Base-by-base conservation (phyloP, 2,888 invertebrate genomes). In the Seira musarum region DNA sequence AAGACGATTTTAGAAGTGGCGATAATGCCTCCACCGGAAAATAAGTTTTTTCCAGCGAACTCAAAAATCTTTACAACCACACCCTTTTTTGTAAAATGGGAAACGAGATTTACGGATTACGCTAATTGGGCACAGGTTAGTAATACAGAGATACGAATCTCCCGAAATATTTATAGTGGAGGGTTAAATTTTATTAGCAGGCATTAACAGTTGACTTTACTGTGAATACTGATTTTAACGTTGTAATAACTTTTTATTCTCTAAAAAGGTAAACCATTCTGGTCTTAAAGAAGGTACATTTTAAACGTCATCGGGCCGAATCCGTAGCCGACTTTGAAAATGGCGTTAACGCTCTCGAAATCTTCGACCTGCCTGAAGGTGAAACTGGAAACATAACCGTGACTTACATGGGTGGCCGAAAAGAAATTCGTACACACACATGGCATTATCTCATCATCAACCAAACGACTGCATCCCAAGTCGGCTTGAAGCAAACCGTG, bases 81-180 rank as follows among this genome's bases (percentile, higher is more conserved):
- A 1, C 83, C 83, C 17, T 83, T 83, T n/a, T 83, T 79, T 60
- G 81, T 83, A 17, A 83, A 83, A 53, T 83, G 83, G 83, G 81
- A 83, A 57, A 83, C 83, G 10, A 75, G 70, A 49, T 83, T 72
- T 40, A 81, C 83, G 5, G 83, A 83, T 49, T 83, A 81, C 57
- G 81, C 83, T 0, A 76, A 83, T 35, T 83, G 83, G 81, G 83
- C 83, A 0, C 76, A 83, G 22, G 70, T 75, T 10, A 83, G 81
- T 64, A 81, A 83, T 60, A 83, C 83, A 22, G 19, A n/a, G n/a
- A n/a, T n/a, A n/a, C n/a, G n/a, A n/a, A n/a, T n/a, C n/a, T n/a
- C n/a, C n/a, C n/a, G n/a, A n/a, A n/a, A n/a, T n/a, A n/a, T n/a
- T n/a, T n/a, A n/a, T n/a, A n/a, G n/a, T n/a, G n/a, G n/a, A n/a